These are phyloP conservation scores for Bubo bubo DNA, from an alignment of 2,113 vertebrate genomes.

Conservation along the genomic window DNA sequence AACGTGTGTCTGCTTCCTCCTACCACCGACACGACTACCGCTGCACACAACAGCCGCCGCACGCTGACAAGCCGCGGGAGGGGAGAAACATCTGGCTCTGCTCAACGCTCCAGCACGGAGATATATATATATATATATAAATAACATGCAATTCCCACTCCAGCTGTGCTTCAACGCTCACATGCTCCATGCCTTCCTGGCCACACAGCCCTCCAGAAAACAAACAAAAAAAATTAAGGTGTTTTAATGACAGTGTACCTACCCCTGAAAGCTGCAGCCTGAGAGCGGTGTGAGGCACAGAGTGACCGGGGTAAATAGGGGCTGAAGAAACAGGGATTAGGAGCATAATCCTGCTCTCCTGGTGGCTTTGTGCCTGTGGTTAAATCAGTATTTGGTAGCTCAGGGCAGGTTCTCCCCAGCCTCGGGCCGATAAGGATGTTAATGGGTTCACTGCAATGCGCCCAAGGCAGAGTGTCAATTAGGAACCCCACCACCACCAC, in stretches of 20 bases:
- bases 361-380: fast-evolving
- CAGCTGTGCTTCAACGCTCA: background rate
- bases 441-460: fast-evolving
- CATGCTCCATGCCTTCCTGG: fast-evolving
- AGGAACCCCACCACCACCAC: background rate
- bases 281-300: fast-evolving
- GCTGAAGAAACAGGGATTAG: background rate
- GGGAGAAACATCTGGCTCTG: slow-evolving; percentile 13
- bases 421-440: fast-evolving
- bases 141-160: background rate
- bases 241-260: background rate
- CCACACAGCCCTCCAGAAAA: background rate
- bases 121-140: too few relatives aligned
- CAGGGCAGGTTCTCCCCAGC: background rate
- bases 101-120: background rate
- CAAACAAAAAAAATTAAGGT: background rate
- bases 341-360: background rate
- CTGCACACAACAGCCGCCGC: background rate
- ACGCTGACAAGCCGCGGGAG: background rate
- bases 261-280: background rate
- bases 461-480: fast-evolving
- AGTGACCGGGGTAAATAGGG: fast-evolving
- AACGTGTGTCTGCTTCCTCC: background rate
- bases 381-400: background rate
- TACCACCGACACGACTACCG: background rate